phyloP scores from a whole-genome alignment of 2,113 vertebrate species.

The human (Homo sapiens) region GRCh38 chr3:155453001-155453500 shows the following conservation, averaged over 20 bases:
- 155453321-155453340: background rate
- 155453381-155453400: too few species aligned
- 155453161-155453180: background rate
- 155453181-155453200: background rate
- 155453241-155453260: background rate
- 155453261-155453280: background rate
- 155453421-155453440: background rate
- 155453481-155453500: conserved; percentile 39
- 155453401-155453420: background rate
- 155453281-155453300: background rate
- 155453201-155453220: background rate
- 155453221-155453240: background rate
- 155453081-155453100: background rate
- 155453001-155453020: background rate
- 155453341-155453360: background rate
- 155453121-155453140: background rate
- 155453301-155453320: background rate
- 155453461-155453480: background rate
- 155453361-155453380: background rate
- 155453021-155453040: background rate
- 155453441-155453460: background rate
- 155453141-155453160: background rate
- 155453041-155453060: background rate
- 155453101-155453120: background rate
- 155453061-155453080: background rate